phyloP scores from a whole-genome alignment of 1,140 invertebrate species.

The Hylaeus volcanicus region DNA sequence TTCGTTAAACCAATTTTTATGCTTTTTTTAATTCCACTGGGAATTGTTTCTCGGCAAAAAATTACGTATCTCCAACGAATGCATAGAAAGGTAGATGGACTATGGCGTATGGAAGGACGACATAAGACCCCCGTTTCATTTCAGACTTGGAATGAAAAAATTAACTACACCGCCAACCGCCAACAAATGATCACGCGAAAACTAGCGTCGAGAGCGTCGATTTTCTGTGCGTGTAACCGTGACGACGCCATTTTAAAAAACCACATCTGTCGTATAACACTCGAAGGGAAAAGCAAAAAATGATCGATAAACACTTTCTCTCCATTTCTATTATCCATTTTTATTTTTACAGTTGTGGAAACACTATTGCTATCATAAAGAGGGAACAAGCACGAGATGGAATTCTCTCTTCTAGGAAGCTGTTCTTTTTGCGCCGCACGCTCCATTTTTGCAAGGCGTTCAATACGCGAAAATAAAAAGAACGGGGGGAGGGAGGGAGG shows the following conservation, averaged over 20 bases:
- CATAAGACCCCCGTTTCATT: slow-evolving; percentile 6
- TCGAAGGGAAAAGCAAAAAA: background rate
- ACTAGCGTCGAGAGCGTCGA: background rate
- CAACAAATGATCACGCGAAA: background rate
- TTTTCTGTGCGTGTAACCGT: background rate
- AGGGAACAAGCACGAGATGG: background rate
- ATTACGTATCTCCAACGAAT: background rate
- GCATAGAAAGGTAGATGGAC: background rate
- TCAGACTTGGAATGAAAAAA: slow-evolving; percentile 5
- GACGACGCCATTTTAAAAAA: background rate
- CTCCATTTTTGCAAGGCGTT: background rate
- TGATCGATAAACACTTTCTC: background rate
- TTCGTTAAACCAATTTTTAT: background rate
- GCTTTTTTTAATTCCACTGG: background rate
- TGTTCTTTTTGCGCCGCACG: background rate
- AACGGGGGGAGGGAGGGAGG: background rate
- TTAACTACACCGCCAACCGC: background rate
- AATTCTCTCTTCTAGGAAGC: background rate
- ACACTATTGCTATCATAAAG: background rate
- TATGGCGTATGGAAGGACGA: background rate
- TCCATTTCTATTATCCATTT: too few relatives aligned
- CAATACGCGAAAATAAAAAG: background rate
- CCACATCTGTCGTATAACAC: too few relatives aligned
- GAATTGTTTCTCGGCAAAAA: background rate
- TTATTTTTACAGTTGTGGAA: background rate